Base-by-base conservation (phyloP, 2,113 vertebrate species). In the Speoplatyrhinus poulsoni region DNA sequence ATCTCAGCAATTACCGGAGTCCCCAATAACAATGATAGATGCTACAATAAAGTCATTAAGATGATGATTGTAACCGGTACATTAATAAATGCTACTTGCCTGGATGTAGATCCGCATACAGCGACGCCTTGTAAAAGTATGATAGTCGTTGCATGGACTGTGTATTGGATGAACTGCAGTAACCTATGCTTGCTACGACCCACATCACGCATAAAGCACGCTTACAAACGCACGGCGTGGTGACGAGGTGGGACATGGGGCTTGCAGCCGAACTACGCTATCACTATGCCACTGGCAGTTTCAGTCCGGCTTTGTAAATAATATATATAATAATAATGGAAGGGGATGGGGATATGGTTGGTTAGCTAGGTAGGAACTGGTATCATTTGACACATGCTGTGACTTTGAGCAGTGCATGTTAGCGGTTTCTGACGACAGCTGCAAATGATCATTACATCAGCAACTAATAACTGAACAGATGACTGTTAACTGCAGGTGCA, bases 91-190 rank as follows among this genome's bases (percentile, higher is more conserved):
- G 0, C 2, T 3, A 79, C 76, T 69, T 72, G 65, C 64, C 76
- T 69, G 67, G n/a, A 3, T 0, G 52, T 17, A 5, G n/a, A n/a
- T 5, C 13, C 4, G 13, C 32, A 6, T 48, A n/a, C 57, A 11
- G 49, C 10, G 1, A 47, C 26, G 46, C 13, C 62, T 62, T 9
- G 15, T 26, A 3, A 66, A 53, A 52, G 56, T 32, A 48, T 64
- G 7, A 36, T 67, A 58, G 65, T 77, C 11, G 60, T n/a, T 50
- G 17, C 4, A 47, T 46, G 50, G 63, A 49, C 17, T 19, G 32
- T 71, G 69, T 65, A 64, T 56, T 19, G 1, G 67, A 67, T 82
- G 80, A 82, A 82, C 83, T 76, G 13, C 16, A 77, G 82, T 83
- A 80, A 87, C 87, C 85, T 19, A 4, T 62, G 61, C 15, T 67